phyloP scores from a whole-genome alignment of 2,113 vertebrate species.

The Micromys minutus region DNA sequence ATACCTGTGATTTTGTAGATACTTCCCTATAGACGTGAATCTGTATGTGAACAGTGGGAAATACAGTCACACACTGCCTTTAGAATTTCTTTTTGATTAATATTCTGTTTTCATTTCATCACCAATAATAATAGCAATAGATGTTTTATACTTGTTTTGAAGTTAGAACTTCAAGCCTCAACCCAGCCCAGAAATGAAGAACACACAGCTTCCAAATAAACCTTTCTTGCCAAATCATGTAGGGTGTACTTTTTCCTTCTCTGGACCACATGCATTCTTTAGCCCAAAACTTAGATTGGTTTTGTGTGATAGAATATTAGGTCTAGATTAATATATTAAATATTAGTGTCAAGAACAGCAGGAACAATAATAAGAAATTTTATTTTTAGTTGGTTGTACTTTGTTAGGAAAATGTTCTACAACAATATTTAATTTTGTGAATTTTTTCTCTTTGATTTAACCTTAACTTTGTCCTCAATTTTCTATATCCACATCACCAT shows the following conservation, averaged over 20 bases:
- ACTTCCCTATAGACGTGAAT: not conserved
- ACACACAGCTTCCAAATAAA: not conserved
- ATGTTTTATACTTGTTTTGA: constrained; percentile 26
- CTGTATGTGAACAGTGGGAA: not conserved
- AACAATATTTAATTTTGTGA: not conserved
- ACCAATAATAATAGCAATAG: not conserved
- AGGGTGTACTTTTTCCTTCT: not conserved
- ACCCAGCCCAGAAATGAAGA: not conserved
- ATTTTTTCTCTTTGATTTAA: not conserved
- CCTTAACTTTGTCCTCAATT: not conserved
- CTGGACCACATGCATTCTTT: not conserved
- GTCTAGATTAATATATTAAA: not conserved
- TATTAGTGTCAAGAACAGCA: too few relatives aligned
- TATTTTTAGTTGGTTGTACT: not conserved
- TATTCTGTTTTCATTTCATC: constrained; percentile 14
- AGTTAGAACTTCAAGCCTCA: not conserved
- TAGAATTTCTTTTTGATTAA: not conserved
- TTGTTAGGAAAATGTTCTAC: not conserved
- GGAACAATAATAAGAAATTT: not conserved
- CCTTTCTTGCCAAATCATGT: not conserved
- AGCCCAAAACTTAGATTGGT: not conserved
- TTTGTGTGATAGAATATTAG: not conserved
- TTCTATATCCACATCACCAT: not conserved
- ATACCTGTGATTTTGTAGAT: not conserved
- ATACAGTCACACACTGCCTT: not conserved